Evolutionary conservation across 2,113 vertebrate species (phyloP).

Genomic region (Rhagologus leucostigma): DNA sequence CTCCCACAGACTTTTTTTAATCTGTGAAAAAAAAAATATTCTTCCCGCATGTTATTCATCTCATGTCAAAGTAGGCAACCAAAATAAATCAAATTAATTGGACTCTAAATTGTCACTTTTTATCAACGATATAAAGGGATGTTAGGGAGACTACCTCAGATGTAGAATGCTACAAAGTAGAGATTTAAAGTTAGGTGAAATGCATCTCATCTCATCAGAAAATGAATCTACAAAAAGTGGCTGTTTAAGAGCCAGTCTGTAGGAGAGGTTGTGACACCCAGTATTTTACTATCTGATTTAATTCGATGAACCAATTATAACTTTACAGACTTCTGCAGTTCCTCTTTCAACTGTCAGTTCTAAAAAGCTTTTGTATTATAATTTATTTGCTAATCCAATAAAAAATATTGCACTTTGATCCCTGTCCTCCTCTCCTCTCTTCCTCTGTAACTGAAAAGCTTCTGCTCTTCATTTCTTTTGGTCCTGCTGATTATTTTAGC

Average conservation of each 20-base stretch:
- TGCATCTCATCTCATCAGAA: background rate
- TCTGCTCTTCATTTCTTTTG: background rate
- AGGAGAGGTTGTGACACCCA: slow-evolving; percentile 4
- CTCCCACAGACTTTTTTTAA: background rate
- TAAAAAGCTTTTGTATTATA: slow-evolving; percentile 19
- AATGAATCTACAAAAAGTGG: background rate
- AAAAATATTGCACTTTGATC: background rate
- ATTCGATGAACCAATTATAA: slow-evolving; percentile 1
- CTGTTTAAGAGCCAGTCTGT: slow-evolving; percentile 1
- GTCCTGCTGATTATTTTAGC: background rate
- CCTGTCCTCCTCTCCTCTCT: background rate
- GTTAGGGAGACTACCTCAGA: background rate
- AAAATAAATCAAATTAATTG: slow-evolving; percentile 17
- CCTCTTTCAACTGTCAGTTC: background rate
- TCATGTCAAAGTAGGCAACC: background rate
- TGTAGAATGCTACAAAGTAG: background rate
- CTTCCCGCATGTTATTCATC: background rate
- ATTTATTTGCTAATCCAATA: slow-evolving; percentile 22
- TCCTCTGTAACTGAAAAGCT: background rate
- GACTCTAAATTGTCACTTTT: background rate
- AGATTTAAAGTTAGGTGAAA: slow-evolving; percentile 10
- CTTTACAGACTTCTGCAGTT: slow-evolving; percentile 7
- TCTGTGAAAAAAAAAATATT: background rate
- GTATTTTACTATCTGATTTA: slow-evolving; percentile 46
- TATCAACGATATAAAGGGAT: background rate